Base-by-base conservation (phyloP, 2,113 vertebrate species). In the Podarcis raffonei region DNA sequence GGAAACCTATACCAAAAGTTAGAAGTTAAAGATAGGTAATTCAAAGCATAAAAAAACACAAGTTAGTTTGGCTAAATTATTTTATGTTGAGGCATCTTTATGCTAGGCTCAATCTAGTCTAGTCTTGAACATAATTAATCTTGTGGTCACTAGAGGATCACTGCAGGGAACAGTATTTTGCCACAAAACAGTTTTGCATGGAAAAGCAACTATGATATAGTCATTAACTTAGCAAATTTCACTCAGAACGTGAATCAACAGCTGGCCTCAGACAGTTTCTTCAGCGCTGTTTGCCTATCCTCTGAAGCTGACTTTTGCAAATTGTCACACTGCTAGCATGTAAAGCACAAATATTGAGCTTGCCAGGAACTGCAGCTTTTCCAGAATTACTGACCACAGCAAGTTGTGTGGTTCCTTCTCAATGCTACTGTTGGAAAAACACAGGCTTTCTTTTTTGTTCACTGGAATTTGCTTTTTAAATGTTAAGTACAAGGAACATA, bases 341-440 rank as follows among this genome's bases (percentile, higher is more conserved):
- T 37, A 25, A 81, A 88, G 15, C 35, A 59, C 22, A 81, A 62
- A 82, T 82, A 59, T 5, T 81, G 48, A 91, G 20, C 27, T 53
- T 48, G 76, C 83, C 83, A 85, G 39, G 15, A 85, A 32, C 7
- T 13, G 57, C 27, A 68, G 39, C 6, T 27, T 78, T 81, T 78
- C 68, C 82, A 84, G 37, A 66, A 57, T 53, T 75, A 84, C 57
- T 84, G 81, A 84, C 89, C 76, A 80, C 74, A 59, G 37, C 71
- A 57, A 23, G 85, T 77, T 35, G 42, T 84, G 59, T 88, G 57
- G n/a, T 83, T 53, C 81, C 15, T 83, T 53, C 72, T 15, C 5
- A 37, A 32, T 72, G 82, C 71, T 87, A 85, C 77, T 57, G 13
- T 81, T n/a, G 39, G 30, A 32, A 35, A 81, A 85, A 59, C n/a